Evolutionary conservation across 2,888 invertebrate genomes (phyloP), one percentile per base, ranked within the genome.

Genomic region (Zygogramma bicolorata): DNA sequence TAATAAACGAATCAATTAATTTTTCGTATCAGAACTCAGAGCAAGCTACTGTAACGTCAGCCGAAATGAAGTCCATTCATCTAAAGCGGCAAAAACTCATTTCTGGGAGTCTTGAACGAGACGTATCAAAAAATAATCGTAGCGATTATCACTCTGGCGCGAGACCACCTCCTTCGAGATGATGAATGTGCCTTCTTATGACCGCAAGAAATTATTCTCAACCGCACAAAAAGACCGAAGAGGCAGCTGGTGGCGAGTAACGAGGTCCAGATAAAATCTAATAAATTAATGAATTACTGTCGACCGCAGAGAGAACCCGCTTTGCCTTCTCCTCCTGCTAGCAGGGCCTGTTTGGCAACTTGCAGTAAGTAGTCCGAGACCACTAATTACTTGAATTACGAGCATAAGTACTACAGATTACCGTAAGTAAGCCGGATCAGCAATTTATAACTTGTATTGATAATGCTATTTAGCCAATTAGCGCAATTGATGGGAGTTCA

Each of bases 331-430:
- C 22, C 22, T 53, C 25, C 20, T 13, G 20, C 3, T 25, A 13
- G 18, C 10, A 0, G 42, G 42, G n/a, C 62, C 25, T 42, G 62
- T 65, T 53, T 65, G 31, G 15, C 62, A 62, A 61, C 49, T 68
- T 46, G 60, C 34, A 60, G 42, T 68, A 15, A 68, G 68, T 68
- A 62, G 34, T 25, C 38, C 38, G 25, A 62, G 68, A 68, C 68
- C 68, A 20, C 60, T 68, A 68, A 68, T 68, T 68, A 68, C 68
- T 40, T 27, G 62, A 62, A 42, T 40, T 62, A 62, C 62, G 62
- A 40, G 42, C 62, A 3, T 40, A 42, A 62, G 34, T 62, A 25
- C 27, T 22, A 22, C 60, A 38, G 20, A 61, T 61, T 61, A 61
- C 20, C 27, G 62, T 22, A 60, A 60, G 22, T 38, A 20, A 18